Evolutionary conservation across 2,113 vertebrate species (phyloP).

Genomic region (Pagrus major): DNA sequence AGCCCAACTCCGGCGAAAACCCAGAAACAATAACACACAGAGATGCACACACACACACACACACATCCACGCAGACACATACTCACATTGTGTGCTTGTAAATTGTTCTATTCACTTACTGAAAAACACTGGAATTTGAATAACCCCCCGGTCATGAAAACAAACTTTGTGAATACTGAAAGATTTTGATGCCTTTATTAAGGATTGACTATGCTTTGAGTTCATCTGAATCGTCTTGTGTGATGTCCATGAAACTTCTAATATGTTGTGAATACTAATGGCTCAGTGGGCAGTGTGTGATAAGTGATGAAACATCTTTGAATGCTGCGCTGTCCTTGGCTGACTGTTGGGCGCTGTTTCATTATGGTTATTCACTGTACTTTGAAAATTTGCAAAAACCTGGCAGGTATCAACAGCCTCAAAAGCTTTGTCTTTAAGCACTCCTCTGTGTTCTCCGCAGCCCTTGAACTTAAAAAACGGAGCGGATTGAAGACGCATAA

Average conservation of each 20-base stretch:
- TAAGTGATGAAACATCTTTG: conserved; percentile 72
- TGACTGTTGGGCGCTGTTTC: conserved; percentile 66
- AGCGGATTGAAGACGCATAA: conserved; percentile 60
- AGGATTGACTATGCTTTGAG: conserved; percentile 67
- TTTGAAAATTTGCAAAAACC: conserved; percentile 78
- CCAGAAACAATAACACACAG: conserved; percentile 71
- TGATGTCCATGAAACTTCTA: conserved; percentile 78
- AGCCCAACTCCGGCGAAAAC: conserved; percentile 61
- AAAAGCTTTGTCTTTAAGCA: conserved; percentile 71
- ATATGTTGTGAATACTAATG: conserved; percentile 78
- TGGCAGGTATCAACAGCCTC: conserved; percentile 77
- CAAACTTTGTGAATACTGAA: conserved; percentile 69
- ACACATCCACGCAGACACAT: conserved; percentile 31
- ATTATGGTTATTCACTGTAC: conserved; percentile 65
- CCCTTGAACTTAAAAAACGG: conserved; percentile 75
- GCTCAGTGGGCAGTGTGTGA: conserved; percentile 67
- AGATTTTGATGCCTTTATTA: conserved; percentile 76
- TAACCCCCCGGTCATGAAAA: conserved; percentile 74
- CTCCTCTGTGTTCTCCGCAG: conserved; percentile 70
- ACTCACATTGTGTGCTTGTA: conserved; percentile 57
- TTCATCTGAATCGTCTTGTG: conserved; percentile 56
- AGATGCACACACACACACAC: conserved; percentile 19
- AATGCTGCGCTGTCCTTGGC: conserved; percentile 75
- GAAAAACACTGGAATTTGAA: conserved; percentile 63
- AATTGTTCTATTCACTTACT: conserved; percentile 60